Evolutionary conservation across 2,797 vertebrate genomes (phyloP).

Genomic region (Sebastes elongatus): DNA sequence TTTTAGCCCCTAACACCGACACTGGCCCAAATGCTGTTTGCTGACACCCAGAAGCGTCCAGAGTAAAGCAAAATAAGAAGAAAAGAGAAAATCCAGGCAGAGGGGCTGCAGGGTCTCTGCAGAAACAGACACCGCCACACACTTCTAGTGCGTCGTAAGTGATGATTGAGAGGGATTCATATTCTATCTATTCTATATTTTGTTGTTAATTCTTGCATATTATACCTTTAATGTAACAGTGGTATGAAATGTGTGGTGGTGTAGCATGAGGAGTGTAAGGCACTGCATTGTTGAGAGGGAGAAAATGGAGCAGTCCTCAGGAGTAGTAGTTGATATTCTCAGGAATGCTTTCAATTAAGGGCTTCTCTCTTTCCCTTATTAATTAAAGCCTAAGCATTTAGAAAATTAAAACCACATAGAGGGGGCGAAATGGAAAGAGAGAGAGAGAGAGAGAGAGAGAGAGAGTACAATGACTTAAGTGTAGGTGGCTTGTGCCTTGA

Average conservation of each 20-base stretch:
- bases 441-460: constrained; percentile 24
- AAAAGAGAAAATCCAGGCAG: no score
- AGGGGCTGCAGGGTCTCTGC: no score
- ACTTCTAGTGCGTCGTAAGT: no score
- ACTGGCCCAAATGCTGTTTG: no score
- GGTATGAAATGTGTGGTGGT: neutral
- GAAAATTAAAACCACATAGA: constrained; percentile 59
- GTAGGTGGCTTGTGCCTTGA: constrained; percentile 52
- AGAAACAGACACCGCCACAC: no score
- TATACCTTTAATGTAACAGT: neutral
- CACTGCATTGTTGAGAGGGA: constrained; percentile 6
- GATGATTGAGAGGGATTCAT: no score
- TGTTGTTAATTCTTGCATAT: neutral
- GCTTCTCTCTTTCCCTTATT: constrained; percentile 56
- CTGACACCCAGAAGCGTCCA: no score
- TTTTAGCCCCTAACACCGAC: no score
- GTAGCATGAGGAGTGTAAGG: neutral
- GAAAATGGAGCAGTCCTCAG: constrained; percentile 45
- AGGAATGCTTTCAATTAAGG: constrained; percentile 65
- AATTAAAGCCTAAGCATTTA: constrained; percentile 67
- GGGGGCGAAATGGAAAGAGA: constrained; percentile 6
- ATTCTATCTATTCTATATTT: no score
- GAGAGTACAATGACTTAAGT: constrained; percentile 36
- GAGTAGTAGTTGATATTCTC: constrained; percentile 52
- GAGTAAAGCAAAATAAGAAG: no score